Percentiles rank a stretch among this genome's conserved stretches.
Evolutionary conservation across 2,113 vertebrate species (phyloP).

Genomic region (Cynoglossus semilaevis): DNA sequence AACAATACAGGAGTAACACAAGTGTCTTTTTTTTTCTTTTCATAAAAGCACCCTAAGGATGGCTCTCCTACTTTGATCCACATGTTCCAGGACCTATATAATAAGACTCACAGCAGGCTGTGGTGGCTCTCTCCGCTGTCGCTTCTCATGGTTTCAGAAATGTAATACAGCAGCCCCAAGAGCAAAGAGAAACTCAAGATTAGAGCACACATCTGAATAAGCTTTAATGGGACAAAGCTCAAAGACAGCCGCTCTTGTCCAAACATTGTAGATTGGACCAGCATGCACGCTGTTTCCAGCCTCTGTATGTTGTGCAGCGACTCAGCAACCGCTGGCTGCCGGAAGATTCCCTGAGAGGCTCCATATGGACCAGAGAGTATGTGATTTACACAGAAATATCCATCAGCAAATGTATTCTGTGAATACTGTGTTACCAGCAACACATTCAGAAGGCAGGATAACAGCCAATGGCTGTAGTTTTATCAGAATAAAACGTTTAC

Average conservation of each 20-base stretch:
- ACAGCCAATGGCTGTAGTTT: too few relatives aligned
- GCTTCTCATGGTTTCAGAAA: constrained; percentile 51
- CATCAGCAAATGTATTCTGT: too few relatives aligned
- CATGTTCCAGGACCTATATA: constrained; percentile 52
- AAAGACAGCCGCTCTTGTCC: constrained; percentile 47
- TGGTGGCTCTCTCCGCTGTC: constrained; percentile 26
- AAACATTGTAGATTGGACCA: constrained; percentile 38
- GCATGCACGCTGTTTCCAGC: constrained; percentile 34
- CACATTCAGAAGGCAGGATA: too few relatives aligned
- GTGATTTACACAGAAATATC: constrained; percentile 21
- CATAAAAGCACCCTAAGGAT: too few relatives aligned
- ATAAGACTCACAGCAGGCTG: constrained; percentile 27
- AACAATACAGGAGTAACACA: too few relatives aligned
- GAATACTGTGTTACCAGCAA: too few relatives aligned
- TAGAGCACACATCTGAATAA: constrained; percentile 60
- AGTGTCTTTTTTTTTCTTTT: too few relatives aligned
- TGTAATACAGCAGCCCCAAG: constrained; percentile 30
- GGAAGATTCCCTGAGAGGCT: constrained; percentile 51
- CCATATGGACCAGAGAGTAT: constrained; percentile 38
- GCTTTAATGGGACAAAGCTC: constrained; percentile 34
- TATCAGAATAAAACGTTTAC: too few relatives aligned
- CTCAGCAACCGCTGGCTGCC: constrained; percentile 53
- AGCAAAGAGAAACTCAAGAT: constrained; percentile 36
- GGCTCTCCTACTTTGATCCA: constrained; percentile 33
- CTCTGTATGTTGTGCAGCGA: constrained; percentile 50